A percentile compares a stretch with the other conserved stretches of the same genome.
Evolutionary conservation across 2,113 vertebrate species (phyloP).

Genomic region (Reinhardtius hippoglossoides): DNA sequence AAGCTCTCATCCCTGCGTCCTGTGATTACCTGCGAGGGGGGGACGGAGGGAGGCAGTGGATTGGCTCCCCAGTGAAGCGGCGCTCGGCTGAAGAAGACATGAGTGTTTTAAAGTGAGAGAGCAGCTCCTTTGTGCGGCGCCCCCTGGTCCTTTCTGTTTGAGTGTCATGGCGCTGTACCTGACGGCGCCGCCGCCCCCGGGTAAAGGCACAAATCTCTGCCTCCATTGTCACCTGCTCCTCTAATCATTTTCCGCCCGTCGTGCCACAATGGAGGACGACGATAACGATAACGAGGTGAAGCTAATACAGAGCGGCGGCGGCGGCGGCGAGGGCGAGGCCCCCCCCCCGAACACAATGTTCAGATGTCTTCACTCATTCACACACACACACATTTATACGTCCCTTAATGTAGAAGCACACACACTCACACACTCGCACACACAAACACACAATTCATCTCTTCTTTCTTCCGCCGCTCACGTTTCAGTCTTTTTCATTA

Average conservation of each 20-base stretch:
- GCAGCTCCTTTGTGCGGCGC: conserved; percentile 60
- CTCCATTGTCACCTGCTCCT: conserved; percentile 82
- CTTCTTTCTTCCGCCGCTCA: background rate
- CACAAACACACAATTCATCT: background rate
- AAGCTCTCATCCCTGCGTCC: conserved; percentile 22
- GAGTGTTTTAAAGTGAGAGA: conserved; percentile 69
- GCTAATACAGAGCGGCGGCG: conserved; percentile 73
- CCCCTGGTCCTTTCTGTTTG: conserved; percentile 68
- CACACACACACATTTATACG: background rate
- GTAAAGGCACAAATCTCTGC: conserved; percentile 77
- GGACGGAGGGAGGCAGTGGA: conserved; percentile 52
- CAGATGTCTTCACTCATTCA: conserved; percentile 65
- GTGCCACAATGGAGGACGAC: conserved; percentile 76
- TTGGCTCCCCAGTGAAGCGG: conserved; percentile 42
- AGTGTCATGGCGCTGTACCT: conserved; percentile 77
- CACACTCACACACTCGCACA: background rate
- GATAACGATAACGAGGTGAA: conserved; percentile 81
- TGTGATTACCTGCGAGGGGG: conserved; percentile 31
- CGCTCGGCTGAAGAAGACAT: conserved; percentile 58
- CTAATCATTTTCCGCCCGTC: conserved; percentile 83
- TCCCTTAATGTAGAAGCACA: background rate
- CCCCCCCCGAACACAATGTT: conserved; percentile 53
- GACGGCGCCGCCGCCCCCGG: conserved; percentile 70
- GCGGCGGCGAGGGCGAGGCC: conserved; percentile 4
- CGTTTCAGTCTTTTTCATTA: conserved; percentile 36